Evolutionary conservation across 2,113 vertebrate species (phyloP), one percentile per base, ranked within the genome.

Genomic region (Crypturellus undulatus): DNA sequence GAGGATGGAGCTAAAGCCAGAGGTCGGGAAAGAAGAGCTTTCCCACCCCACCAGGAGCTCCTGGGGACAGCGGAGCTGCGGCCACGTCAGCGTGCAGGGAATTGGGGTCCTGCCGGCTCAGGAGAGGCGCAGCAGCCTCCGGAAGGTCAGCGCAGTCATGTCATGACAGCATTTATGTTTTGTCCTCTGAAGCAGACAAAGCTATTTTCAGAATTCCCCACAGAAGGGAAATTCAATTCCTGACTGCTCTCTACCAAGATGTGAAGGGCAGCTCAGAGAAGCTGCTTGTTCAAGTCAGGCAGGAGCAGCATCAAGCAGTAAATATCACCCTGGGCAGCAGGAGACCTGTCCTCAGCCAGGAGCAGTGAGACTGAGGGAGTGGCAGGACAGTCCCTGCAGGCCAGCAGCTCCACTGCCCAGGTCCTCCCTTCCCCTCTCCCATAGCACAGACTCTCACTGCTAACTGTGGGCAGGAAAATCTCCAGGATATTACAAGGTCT

Each of bases 121-220:
- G 25, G 58, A 59, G 40, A 71, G 32, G 40, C 30, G 65, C 52
- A 15, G 65, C 20, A 42, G n/a, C 60, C 81, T 87, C 42, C 4
- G 51, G 26, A 87, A 30, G 2, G 45, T 63, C 88, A 87, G 38
- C 14, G 14, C 22, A 34, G 36, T 34, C 65, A 82, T 0, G 0
- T 45, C 70, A 15, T 42, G 69, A 38, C 88, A 93, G 62, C 84
- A 43, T 71, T 85, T 79, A 71, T 54, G 17, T 18, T 70, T 84
- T 26, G 85, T 26, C 9, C 69, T 87, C 79, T 64, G 70, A 90
- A 90, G 32, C 12, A 90, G 71, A 38, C 11, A 64, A 79, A 69
- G 38, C 25, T 92, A 58, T 93, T 90, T 93, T 69, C 89, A 82
- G 76, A 88, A 92, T 83, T 92, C 49, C 38, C 49, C 22, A 56